Base-by-base conservation (phyloP, 2,113 vertebrate species). In the Burhinus bistriatus region DNA sequence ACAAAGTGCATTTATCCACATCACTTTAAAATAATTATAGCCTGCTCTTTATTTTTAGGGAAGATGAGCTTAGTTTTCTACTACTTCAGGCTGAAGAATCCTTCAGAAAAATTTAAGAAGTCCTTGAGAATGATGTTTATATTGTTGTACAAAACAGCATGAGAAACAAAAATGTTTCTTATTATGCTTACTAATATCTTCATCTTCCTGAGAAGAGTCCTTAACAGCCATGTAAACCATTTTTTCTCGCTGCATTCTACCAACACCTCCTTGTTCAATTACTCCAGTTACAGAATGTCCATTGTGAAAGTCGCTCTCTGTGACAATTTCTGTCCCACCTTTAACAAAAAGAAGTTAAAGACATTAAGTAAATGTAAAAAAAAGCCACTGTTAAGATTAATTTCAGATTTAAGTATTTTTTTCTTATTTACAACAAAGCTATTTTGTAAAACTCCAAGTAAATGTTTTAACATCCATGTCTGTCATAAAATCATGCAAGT, bases 201-300 rank as follows among this genome's bases (percentile, higher is more conserved):
- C 99, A 72, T 99, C 99, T 95, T 99, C 99, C 95, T 99, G 98
- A 96, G 98, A 97, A 68, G 98, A 98, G 96, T 99, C 99, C 98
- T 99, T 99, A 82, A 99, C 99, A 71, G 99, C 99, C 99, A 99
- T 99, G 97, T 99, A 99, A 96, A 99, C 99, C 99, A 99, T 99
- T 98, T 99, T 99, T 97, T 99, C 99, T 95, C 99, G 98, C 42
- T 99, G 98, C 92, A 99, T 97, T 96, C 99, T 98, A 65, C 98
- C 99, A n/a, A 99, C 98, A 40, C 98, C 96, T 58, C 98, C 98
- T 81, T 99, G 98, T 95, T 99, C 99, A 96, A 99, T 98, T 44
- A 98, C 98, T 96, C 98, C 98, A 95, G 98, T 87, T 84, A 99
- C 99, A 82, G 99, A 98, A 96, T 99, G 99, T 78, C 99, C 99